phyloP scores from a whole-genome alignment of 2,797 vertebrate species.

The Danio tinwini region DNA sequence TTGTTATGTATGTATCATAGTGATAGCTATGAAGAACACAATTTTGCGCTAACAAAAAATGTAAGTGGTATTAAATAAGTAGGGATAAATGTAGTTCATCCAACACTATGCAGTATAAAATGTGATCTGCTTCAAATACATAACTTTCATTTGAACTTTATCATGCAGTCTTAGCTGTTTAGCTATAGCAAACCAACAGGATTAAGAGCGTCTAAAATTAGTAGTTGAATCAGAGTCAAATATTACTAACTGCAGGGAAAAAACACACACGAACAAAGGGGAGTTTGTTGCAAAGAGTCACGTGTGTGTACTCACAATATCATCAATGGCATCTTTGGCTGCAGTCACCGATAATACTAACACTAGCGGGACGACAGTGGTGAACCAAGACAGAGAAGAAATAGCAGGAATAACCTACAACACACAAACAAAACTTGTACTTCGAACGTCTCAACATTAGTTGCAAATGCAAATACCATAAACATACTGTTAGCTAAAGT shows the following conservation, averaged over 20 bases:
- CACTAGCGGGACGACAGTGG: conserved; percentile 89
- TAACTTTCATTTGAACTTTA: too few relatives aligned
- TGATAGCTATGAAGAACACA: background rate
- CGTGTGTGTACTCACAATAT: conserved; percentile 81
- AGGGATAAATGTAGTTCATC: background rate
- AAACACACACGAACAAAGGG: background rate
- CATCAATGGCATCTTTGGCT: conserved; percentile 92
- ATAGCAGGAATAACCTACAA: conserved; percentile 81
- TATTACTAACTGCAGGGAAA: background rate
- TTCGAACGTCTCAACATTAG: background rate
- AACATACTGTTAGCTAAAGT: background rate
- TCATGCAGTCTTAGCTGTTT: background rate
- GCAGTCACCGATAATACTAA: conserved; percentile 90
- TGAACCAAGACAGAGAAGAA: conserved; percentile 93
- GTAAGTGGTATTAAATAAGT: too few relatives aligned
- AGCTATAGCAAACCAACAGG: background rate
- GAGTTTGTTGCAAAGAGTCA: background rate
- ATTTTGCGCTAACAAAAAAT: background rate
- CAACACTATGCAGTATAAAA: background rate
- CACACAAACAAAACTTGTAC: conserved; percentile 36
- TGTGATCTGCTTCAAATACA: background rate
- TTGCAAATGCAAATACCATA: background rate
- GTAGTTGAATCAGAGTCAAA: background rate
- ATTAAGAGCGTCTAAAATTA: background rate
- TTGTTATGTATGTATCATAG: too few relatives aligned